These are phyloP conservation scores for Rhinogobio ventralis DNA, from an alignment of 2,797 vertebrate species.

Conservation along the genomic window DNA sequence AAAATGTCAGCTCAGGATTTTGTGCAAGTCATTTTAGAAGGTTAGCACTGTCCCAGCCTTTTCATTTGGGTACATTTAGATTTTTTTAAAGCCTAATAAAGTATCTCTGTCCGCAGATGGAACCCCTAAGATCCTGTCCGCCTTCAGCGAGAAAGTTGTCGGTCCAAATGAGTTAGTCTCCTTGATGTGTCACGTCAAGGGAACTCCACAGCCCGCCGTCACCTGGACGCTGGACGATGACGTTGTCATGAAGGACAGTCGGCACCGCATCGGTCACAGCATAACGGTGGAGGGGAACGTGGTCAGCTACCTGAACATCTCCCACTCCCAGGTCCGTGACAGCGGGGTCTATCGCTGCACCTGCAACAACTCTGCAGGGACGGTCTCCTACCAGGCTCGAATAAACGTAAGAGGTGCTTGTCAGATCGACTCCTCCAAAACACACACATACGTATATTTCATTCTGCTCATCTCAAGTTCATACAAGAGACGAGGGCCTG, in stretches of 20 bases:
- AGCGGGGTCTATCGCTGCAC: conserved; percentile 97
- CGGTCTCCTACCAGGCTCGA: conserved; percentile 99
- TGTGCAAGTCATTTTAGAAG: conserved; percentile 97
- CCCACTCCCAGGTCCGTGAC: conserved; percentile 94
- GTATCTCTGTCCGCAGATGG: conserved; percentile 81
- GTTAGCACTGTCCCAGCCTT: conserved; percentile 73
- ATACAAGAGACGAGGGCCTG: conserved; percentile 70
- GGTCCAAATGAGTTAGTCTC: conserved; percentile 93
- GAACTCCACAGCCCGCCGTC: conserved; percentile 92
- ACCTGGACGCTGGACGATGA: conserved; percentile 97
- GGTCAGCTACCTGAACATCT: conserved; percentile 97
- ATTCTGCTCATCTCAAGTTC: conserved; percentile 67
- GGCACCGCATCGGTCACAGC: conserved; percentile 93
- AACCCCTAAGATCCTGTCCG: conserved; percentile 96
- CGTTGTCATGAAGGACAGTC: conserved; percentile 89
- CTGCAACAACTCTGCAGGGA: conserved; percentile 98
- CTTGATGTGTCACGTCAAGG: conserved; percentile 95
- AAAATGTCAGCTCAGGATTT: conserved; percentile 98
- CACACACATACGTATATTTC: conserved; percentile 76
- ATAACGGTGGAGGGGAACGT: conserved; percentile 94
- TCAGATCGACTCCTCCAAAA: conserved; percentile 99
- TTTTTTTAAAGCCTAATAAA: not conserved
- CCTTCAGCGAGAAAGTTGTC: conserved; percentile 98
- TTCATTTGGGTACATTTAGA: not conserved
- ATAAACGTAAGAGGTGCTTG: conserved; percentile 99